Evolutionary conservation across 1,140 invertebrate genomes (phyloP).

Genomic region (Portunus trituberculatus): DNA sequence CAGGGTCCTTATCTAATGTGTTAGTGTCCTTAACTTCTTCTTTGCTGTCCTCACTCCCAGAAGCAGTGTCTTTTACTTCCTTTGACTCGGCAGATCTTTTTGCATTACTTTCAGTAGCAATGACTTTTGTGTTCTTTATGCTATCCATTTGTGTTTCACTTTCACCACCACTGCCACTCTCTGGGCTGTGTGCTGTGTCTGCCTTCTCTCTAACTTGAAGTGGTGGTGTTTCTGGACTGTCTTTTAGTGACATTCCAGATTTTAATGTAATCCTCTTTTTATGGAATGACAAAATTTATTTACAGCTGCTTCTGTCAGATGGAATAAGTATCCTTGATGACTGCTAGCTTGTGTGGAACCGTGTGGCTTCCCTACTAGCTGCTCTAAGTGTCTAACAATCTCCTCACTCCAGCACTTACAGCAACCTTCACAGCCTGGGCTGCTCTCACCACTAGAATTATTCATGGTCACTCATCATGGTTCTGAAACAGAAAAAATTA

Average conservation of each 20-base stretch:
- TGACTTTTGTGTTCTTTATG: neutral
- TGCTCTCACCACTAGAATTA: neutral
- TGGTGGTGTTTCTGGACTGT: too few relatives aligned
- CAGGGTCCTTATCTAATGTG: neutral
- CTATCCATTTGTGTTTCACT: neutral
- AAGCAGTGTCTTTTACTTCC: neutral
- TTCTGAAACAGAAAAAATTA: neutral
- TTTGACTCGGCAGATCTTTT: neutral
- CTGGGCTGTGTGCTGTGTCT: neutral
- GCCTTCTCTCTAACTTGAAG: too few relatives aligned
- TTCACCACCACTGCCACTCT: neutral
- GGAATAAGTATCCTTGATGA: too few relatives aligned
- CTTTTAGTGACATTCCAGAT: too few relatives aligned
- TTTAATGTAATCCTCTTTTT: too few relatives aligned
- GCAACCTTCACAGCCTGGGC: slow-evolving; percentile 3
- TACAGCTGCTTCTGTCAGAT: too few relatives aligned
- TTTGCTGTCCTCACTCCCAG: neutral
- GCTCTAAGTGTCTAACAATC: neutral
- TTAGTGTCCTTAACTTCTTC: neutral
- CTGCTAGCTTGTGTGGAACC: neutral
- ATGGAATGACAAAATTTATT: too few relatives aligned
- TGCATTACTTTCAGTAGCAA: neutral
- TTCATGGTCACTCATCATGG: slow-evolving; percentile 30
- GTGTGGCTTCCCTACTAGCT: neutral
- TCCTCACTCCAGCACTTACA: neutral